These are phyloP conservation scores for Sphinx pinastri DNA, from an alignment of 2,888 invertebrate genomes.

Conservation along the genomic window DNA sequence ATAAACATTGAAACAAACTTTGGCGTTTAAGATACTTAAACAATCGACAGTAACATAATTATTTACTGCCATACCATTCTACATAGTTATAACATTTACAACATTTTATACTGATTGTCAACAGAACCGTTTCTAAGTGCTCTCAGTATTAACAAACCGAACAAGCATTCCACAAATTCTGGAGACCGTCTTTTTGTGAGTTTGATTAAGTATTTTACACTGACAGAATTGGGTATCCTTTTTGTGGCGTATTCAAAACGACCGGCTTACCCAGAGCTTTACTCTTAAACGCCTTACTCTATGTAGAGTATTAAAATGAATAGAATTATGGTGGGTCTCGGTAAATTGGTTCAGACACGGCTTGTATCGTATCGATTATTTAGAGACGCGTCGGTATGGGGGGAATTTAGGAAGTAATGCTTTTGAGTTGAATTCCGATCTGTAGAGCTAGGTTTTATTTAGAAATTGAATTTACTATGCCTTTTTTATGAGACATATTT, in stretches of 20 bases:
- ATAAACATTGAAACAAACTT: no score
- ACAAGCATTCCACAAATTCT: constrained; percentile 24
- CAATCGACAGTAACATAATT: no score
- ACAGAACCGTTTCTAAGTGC: constrained; percentile 9
- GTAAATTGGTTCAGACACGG: constrained; percentile 49
- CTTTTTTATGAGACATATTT: neutral
- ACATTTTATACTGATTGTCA: neutral
- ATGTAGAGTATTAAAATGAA: constrained; percentile 10
- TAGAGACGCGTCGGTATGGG: constrained; percentile 41
- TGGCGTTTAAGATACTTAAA: no score
- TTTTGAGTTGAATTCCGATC: constrained; percentile 20
- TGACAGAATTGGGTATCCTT: constrained; percentile 35
- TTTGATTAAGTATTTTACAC: constrained; percentile 36
- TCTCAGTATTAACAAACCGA: constrained; percentile 6
- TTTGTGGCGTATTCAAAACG: constrained; percentile 31
- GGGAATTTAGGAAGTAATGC: constrained; percentile 59
- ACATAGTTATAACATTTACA: no score
- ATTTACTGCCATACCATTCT: no score
- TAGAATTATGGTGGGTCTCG: constrained; percentile 41
- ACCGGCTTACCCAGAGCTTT: neutral
- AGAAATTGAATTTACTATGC: neutral
- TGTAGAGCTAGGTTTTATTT: constrained; percentile 3
- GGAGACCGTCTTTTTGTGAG: constrained; percentile 25
- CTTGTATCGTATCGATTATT: constrained; percentile 42
- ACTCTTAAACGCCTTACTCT: neutral